These are phyloP conservation scores for Rhamphomyia laevipes DNA, from an alignment of 2,888 invertebrate species.

Conservation along the genomic window DNA sequence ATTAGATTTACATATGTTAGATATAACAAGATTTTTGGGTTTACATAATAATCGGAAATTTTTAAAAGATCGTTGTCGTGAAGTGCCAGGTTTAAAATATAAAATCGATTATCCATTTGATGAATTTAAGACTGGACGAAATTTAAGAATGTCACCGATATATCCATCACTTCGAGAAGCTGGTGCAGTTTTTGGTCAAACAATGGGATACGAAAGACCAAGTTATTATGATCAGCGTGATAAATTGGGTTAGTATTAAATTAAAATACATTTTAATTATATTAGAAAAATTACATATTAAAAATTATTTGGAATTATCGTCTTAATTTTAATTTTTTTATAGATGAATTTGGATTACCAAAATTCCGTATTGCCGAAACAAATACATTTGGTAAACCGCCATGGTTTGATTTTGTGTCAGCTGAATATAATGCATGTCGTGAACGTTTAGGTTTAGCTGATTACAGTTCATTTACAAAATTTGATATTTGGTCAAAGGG, in stretches of 20 bases:
- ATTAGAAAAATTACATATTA: background rate
- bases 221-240: constrained; percentile 67
- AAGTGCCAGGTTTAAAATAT: constrained; percentile 82
- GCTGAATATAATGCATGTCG: constrained; percentile 88
- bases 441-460: constrained; percentile 83
- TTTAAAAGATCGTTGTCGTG: constrained; percentile 77
- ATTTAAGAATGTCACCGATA: constrained; percentile 87
- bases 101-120: constrained; percentile 70
- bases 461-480: constrained; percentile 96
- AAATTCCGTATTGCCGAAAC: constrained; percentile 58
- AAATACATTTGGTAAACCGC: constrained; percentile 80
- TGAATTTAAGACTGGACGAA: constrained; percentile 79
- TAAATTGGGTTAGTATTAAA: constrained; percentile 31
- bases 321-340: background rate
- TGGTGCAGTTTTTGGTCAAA: constrained; percentile 92
- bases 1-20: constrained; percentile 77
- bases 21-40: constrained; percentile 80
- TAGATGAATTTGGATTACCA: constrained; percentile 31
- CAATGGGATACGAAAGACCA: constrained; percentile 96
- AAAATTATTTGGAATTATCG: background rate
- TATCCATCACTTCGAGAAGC: constrained; percentile 82
- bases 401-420: constrained; percentile 82
- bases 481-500: constrained; percentile 87
- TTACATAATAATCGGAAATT: constrained; percentile 92
- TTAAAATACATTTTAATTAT: constrained; percentile 5